Conservation (phyloP, 2,113 vertebrate genomes). For the Tichodroma muraria region DNA sequence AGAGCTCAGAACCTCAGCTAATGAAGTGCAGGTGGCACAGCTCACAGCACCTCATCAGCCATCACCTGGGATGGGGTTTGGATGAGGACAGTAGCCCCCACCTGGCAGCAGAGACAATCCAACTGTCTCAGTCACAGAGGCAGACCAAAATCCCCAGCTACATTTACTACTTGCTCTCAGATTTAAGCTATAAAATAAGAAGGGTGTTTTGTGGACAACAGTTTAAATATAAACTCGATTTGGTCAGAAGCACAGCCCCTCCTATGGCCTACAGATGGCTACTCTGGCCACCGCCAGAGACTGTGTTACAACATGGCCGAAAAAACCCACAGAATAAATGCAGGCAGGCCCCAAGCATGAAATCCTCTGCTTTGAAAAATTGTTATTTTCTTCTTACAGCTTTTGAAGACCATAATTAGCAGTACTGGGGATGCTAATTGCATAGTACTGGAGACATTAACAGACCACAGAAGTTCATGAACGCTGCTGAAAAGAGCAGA, state of each 20-base stretch:
- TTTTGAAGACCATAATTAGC: neutral
- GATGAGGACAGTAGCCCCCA: neutral
- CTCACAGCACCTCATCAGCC: neutral
- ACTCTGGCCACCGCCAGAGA: neutral
- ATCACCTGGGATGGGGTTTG: neutral
- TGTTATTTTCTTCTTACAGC: neutral
- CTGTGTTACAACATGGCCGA: neutral
- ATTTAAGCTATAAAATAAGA: neutral
- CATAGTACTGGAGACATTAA: neutral
- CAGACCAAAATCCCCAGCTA: neutral
- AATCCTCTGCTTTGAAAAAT: neutral
- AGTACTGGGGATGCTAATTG: neutral
- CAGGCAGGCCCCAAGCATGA: neutral
- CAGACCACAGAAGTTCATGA: neutral
- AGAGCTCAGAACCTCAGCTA: neutral
- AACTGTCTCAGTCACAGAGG: neutral
- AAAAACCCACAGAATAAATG: too few relatives aligned
- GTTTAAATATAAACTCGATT: neutral
- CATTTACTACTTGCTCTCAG: neutral
- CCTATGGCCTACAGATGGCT: neutral
- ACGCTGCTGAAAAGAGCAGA: neutral
- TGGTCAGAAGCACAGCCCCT: neutral
- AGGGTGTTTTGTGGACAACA: neutral
- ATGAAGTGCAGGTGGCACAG: neutral
- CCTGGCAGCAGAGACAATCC: neutral